Evolutionary conservation across 2,113 vertebrate genomes (phyloP).

Genomic region (Sclerurus mexicanus): DNA sequence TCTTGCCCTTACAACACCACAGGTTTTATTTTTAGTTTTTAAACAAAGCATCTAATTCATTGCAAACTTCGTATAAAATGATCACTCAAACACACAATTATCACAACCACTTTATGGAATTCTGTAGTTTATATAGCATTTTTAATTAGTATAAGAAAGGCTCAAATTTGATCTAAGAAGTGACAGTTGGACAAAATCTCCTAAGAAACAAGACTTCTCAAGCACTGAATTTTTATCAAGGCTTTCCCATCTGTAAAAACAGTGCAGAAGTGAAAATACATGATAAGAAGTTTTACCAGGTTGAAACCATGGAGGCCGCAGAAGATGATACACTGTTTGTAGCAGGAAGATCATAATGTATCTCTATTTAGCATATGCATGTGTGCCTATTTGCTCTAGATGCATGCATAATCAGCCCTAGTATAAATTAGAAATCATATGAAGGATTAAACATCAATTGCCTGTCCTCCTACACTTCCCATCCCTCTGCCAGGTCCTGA

Average conservation of each 20-base stretch:
- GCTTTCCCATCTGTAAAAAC: background rate
- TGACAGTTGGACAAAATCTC: background rate
- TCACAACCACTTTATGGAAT: background rate
- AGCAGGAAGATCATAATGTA: background rate
- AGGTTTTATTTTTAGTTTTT: background rate
- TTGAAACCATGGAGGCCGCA: rapidly evolving
- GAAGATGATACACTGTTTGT: background rate
- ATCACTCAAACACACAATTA: background rate
- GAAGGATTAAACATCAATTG: slow-evolving; percentile 54
- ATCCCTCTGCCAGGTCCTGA: slow-evolving; percentile 4
- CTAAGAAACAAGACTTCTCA: background rate
- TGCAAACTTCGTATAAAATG: background rate
- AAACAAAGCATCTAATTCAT: background rate
- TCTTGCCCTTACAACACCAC: background rate
- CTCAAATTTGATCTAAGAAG: background rate
- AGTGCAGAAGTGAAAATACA: background rate
- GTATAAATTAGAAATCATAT: slow-evolving; percentile 45
- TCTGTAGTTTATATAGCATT: background rate
- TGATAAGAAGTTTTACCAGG: background rate
- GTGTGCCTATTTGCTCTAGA: slow-evolving; percentile 33
- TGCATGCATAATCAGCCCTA: slow-evolving; percentile 46
- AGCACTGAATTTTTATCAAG: background rate
- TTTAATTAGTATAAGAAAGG: slow-evolving; percentile 16
- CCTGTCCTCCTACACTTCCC: slow-evolving; percentile 52
- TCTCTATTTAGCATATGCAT: slow-evolving; percentile 29